phyloP scores from a whole-genome alignment of 2,888 invertebrate species.

The Serripes groenlandicus region DNA sequence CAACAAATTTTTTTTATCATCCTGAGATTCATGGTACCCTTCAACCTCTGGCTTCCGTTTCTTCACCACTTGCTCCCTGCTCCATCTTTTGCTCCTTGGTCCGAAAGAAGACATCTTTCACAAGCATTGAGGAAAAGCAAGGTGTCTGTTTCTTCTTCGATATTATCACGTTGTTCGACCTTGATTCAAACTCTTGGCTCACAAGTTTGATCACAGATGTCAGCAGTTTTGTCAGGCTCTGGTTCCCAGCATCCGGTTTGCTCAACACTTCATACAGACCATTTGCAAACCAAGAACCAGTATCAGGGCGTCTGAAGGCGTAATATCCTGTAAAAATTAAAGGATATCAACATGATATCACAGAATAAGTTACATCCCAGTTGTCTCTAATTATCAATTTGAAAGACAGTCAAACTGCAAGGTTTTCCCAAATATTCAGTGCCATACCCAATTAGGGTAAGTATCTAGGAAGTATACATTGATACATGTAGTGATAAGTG shows the following conservation, averaged over 20 bases:
- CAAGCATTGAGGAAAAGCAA: constrained; percentile 73
- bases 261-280: constrained; percentile 67
- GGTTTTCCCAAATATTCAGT: too few relatives aligned
- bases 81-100: background rate
- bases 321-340: constrained; percentile 53
- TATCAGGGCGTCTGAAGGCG: constrained; percentile 72
- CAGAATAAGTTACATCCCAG: too few relatives aligned
- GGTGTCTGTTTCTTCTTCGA: constrained; percentile 74
- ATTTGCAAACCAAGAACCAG: constrained; percentile 74
- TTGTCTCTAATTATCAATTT: too few relatives aligned
- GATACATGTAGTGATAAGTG: too few relatives aligned
- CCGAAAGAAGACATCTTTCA: constrained; percentile 70
- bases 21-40: too few relatives aligned
- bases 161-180: constrained; percentile 45
- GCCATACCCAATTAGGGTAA: too few relatives aligned
- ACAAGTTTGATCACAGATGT: constrained; percentile 68
- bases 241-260: constrained; percentile 37
- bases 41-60: too few relatives aligned
- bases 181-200: constrained; percentile 62
- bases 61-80: constrained; percentile 1
- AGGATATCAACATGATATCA: too few relatives aligned
- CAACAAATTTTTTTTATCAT: too few relatives aligned
- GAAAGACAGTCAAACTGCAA: too few relatives aligned
- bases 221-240: constrained; percentile 61
- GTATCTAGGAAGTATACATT: too few relatives aligned